These are phyloP conservation scores for Epizoanthus illoricatus DNA, from an alignment of 92 coral and sea anemone genomes.

Conservation along the genomic window DNA sequence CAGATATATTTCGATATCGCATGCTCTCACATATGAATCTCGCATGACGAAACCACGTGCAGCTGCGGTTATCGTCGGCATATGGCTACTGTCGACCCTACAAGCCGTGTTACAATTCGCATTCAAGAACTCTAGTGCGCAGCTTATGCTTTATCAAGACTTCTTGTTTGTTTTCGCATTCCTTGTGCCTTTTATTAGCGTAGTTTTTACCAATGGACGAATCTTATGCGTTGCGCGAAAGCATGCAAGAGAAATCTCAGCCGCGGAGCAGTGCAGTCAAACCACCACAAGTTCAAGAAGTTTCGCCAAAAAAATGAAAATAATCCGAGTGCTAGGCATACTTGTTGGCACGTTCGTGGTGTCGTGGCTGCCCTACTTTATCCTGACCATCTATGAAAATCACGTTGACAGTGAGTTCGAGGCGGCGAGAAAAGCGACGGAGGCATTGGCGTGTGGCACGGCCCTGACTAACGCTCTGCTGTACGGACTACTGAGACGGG, in stretches of 20 bases:
- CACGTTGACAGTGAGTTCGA: slow-evolving; percentile 27
- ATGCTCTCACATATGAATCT: slow-evolving; percentile 73
- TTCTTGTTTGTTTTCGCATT: slow-evolving; percentile 75
- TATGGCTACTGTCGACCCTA: slow-evolving; percentile 74
- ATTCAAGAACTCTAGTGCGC: slow-evolving; percentile 12
- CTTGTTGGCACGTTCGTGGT: slow-evolving; percentile 88
- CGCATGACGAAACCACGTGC: slow-evolving; percentile 64
- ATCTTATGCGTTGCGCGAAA: slow-evolving; percentile 76
- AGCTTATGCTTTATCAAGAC: slow-evolving; percentile 57
- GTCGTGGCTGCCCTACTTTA: slow-evolving; percentile 88
- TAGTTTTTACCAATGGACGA: slow-evolving; percentile 63
- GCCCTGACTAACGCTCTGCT: slow-evolving; percentile 84
- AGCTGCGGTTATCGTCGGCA: slow-evolving; percentile 48
- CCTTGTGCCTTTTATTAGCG: slow-evolving; percentile 72
- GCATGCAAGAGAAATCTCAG: slow-evolving; percentile 79
- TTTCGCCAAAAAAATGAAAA: slow-evolving; percentile 75
- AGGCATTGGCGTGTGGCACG: slow-evolving; percentile 75
- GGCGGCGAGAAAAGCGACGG: slow-evolving; percentile 46
- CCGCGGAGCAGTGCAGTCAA: slow-evolving; percentile 41
- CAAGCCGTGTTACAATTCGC: slow-evolving; percentile 72
- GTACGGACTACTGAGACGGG: slow-evolving; percentile 85
- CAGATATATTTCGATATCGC: slow-evolving; percentile 79
- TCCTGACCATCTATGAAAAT: slow-evolving; percentile 62
- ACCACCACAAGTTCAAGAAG: slow-evolving; percentile 41
- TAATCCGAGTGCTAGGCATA: slow-evolving; percentile 71